phyloP scores from a whole-genome alignment of 2,797 vertebrate species.

The Bryconaethiops microstoma region DNA sequence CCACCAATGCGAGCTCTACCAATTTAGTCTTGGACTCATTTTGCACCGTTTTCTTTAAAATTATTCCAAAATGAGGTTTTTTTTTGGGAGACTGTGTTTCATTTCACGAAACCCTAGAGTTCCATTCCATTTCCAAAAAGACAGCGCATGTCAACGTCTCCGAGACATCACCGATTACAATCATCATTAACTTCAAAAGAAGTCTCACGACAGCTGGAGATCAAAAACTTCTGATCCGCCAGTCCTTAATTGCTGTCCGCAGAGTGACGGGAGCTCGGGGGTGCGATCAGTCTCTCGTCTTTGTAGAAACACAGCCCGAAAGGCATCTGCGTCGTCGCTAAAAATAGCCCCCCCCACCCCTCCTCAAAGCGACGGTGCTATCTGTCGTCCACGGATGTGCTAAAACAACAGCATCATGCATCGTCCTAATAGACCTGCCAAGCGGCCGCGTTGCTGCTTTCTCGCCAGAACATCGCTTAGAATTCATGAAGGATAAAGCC shows the following conservation, averaged over 20 bases:
- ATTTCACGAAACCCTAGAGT: background rate
- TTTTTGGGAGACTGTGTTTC: background rate
- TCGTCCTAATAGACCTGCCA: constrained; percentile 28
- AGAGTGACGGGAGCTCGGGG: background rate
- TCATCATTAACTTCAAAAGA: constrained; percentile 1
- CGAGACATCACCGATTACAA: background rate
- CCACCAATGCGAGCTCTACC: background rate
- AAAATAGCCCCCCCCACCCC: background rate
- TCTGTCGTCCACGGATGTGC: background rate
- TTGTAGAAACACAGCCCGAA: constrained; percentile 16
- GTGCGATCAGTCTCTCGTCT: background rate
- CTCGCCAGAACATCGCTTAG: constrained; percentile 58
- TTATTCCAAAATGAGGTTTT: background rate
- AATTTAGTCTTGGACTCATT: no score
- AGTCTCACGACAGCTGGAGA: background rate
- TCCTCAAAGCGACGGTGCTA: background rate
- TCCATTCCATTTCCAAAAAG: background rate
- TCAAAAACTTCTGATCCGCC: background rate
- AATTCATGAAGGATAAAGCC: constrained; percentile 64
- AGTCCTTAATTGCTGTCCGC: constrained; percentile 1
- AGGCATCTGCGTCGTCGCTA: background rate
- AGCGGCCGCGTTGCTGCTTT: constrained; percentile 40
- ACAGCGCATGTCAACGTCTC: background rate
- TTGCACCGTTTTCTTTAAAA: background rate
- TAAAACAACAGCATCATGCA: constrained; percentile 33